phyloP scores from a whole-genome alignment of 2,888 invertebrate genomes.

The Hoplodrina ambigua region DNA sequence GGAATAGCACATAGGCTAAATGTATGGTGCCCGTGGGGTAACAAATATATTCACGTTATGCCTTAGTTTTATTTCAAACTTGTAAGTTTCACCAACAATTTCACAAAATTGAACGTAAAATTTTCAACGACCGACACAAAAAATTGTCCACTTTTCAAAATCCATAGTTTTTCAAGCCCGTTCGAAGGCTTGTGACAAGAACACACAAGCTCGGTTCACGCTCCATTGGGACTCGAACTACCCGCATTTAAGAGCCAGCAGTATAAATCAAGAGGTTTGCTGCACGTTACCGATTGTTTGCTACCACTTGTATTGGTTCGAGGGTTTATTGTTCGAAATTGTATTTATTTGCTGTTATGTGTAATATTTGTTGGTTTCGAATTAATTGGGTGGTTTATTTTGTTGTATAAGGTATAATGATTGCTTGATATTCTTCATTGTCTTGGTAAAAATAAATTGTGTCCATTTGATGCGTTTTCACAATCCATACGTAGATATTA shows the following conservation, averaged over 20 bases:
- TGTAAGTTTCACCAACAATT: not conserved
- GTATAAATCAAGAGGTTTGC: conserved; percentile 60
- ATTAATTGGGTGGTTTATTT: not conserved
- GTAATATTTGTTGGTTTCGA: not conserved
- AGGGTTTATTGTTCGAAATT: conserved; percentile 48
- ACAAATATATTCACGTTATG: too few species aligned
- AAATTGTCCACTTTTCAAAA: conserved; percentile 40
- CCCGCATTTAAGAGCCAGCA: conserved; percentile 50
- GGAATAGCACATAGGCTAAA: too few species aligned
- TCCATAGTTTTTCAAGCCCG: conserved; percentile 29
- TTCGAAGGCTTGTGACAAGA: conserved; percentile 47
- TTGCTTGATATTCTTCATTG: not conserved
- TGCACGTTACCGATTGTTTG: conserved; percentile 40
- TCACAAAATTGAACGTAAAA: not conserved
- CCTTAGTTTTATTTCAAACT: too few species aligned
- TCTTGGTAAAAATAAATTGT: too few species aligned
- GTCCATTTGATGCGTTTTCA: too few species aligned
- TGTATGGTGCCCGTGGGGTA: too few species aligned
- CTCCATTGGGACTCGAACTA: conserved; percentile 59
- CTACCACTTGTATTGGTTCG: conserved; percentile 27
- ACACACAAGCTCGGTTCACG: conserved; percentile 49
- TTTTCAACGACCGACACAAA: not conserved
- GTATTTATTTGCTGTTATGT: conserved; percentile 39
- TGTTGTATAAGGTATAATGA: not conserved
- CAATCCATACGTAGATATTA: too few species aligned